These are phyloP conservation scores for Zaprionus ornatus DNA, from an alignment of 1,140 invertebrate genomes.

Conservation along the genomic window DNA sequence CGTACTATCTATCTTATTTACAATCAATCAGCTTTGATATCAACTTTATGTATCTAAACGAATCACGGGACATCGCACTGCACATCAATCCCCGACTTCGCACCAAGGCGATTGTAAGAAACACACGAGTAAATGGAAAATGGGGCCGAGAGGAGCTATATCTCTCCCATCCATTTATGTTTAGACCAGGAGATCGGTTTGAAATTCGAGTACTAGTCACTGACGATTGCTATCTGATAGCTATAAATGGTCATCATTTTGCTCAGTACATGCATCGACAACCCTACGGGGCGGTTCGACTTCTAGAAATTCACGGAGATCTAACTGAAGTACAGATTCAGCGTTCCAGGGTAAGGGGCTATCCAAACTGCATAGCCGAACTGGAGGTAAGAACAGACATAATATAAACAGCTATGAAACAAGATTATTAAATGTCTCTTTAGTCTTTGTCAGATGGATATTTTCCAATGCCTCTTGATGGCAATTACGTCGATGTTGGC, in stretches of 20 bases:
- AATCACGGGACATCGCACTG: not conserved
- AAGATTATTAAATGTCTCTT: not conserved
- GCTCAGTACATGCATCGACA: conserved; percentile 14
- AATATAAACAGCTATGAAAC: not conserved
- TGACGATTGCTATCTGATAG: not conserved
- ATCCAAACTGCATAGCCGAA: not conserved
- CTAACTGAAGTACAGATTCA: conserved; percentile 5
- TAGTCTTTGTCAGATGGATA: conserved; percentile 3
- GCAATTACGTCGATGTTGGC: conserved; percentile 34
- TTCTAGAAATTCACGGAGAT: not conserved
- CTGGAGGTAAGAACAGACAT: not conserved
- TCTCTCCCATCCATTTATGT: not conserved
- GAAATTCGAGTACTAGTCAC: conserved; percentile 15
- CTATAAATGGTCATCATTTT: conserved; percentile 13
- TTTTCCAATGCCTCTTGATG: not conserved
- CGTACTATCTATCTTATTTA: too few species aligned
- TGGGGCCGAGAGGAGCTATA: conserved; percentile 15
- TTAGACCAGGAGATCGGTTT: not conserved
- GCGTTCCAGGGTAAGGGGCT: not conserved
- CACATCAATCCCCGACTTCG: conserved; percentile 13
- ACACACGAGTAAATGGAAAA: not conserved
- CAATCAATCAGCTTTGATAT: not conserved
- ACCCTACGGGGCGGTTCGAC: not conserved
- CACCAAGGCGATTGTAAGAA: not conserved
- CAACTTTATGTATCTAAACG: conserved; percentile 7